Conservation (phyloP, 1,140 invertebrate species). For the Calephelis nemesis region DNA sequence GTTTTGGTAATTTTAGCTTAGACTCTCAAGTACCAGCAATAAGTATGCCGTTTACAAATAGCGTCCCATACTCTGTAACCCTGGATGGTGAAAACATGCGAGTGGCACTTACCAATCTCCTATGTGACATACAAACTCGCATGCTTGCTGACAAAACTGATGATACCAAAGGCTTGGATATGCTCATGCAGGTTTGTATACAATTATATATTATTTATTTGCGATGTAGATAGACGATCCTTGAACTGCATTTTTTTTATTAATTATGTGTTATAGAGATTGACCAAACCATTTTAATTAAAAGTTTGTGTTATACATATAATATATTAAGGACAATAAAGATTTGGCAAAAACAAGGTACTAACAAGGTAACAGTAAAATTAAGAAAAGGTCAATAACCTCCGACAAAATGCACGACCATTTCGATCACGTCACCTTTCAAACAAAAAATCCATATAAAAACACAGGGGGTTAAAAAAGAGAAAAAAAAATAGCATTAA, state of each 20-base stretch:
- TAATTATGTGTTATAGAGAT: too few relatives aligned
- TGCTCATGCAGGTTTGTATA: slow-evolving; percentile 57
- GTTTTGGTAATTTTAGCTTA: slow-evolving; percentile 40
- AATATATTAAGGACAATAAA: too few relatives aligned
- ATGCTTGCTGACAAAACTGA: slow-evolving; percentile 58
- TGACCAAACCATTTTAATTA: too few relatives aligned
- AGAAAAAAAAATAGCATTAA: too few relatives aligned
- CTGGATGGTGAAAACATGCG: slow-evolving; percentile 57
- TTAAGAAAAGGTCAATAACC: too few relatives aligned
- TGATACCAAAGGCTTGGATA: slow-evolving; percentile 59
- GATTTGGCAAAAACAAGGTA: too few relatives aligned
- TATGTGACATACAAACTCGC: slow-evolving; percentile 50
- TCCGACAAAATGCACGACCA: too few relatives aligned
- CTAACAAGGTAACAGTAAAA: too few relatives aligned
- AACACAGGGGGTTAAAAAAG: too few relatives aligned
- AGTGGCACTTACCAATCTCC: slow-evolving; percentile 41
- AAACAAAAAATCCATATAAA: too few relatives aligned
- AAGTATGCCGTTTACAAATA: slow-evolving; percentile 45
- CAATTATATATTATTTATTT: neutral
- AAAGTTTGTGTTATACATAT: too few relatives aligned
- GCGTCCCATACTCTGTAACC: slow-evolving; percentile 42
- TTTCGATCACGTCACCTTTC: too few relatives aligned
- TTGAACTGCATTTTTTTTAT: neutral
- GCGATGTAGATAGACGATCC: neutral
- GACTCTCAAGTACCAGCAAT: slow-evolving; percentile 63